These are phyloP conservation scores for Athrips mouffetella DNA, from an alignment of 2,888 invertebrate genomes.

Conservation along the genomic window DNA sequence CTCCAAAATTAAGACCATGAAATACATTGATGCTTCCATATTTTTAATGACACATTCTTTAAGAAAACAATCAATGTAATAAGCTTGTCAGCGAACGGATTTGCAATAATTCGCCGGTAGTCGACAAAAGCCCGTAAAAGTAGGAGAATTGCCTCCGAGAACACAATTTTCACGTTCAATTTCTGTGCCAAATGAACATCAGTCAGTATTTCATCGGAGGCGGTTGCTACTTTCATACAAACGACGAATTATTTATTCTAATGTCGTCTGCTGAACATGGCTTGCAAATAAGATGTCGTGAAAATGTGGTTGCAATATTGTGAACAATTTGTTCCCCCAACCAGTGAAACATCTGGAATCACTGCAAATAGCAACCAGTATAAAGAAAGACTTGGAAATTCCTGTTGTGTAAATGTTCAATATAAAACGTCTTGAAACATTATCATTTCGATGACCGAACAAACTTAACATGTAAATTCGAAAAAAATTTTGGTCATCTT, in stretches of 20 bases:
- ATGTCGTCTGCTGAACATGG: conserved; percentile 3
- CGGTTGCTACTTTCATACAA: background rate
- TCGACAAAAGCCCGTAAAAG: no score
- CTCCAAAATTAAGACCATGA: no score
- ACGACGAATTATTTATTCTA: conserved; percentile 29
- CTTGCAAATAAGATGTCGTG: conserved; percentile 22
- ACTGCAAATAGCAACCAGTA: conserved; percentile 43
- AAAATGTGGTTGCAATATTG: conserved; percentile 39
- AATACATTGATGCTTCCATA: no score
- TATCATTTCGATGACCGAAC: background rate
- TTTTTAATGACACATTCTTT: no score
- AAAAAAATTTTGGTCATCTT: background rate
- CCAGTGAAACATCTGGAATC: conserved; percentile 42
- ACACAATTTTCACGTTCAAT: background rate
- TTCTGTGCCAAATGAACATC: background rate
- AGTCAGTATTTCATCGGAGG: background rate
- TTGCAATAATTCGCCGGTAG: no score
- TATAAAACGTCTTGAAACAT: conserved; percentile 32
- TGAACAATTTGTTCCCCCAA: conserved; percentile 34
- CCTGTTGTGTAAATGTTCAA: conserved; percentile 42
- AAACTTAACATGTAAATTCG: no score
- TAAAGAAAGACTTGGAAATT: conserved; percentile 38
- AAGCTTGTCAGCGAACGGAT: no score
- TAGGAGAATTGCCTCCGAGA: no score
- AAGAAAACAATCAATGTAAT: no score